These are phyloP conservation scores for Parus major DNA, from an alignment of 2,113 vertebrate genomes.

Conservation along the genomic window DNA sequence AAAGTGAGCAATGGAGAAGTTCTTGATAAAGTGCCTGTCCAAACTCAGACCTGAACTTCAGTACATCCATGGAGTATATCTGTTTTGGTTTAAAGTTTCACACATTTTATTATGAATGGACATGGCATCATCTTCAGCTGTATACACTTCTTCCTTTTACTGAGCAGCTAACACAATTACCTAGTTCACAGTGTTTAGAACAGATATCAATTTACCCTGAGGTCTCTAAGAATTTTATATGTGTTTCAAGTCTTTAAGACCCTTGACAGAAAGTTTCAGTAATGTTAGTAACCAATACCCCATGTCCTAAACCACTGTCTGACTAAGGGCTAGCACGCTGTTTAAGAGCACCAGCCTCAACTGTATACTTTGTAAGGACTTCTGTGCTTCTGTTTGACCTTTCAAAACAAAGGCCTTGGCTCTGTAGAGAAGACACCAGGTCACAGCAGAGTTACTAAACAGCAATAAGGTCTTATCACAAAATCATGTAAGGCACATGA, in stretches of 20 bases:
- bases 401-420: background rate
- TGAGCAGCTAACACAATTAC: background rate
- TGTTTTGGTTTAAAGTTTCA: background rate
- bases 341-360: background rate
- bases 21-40: background rate
- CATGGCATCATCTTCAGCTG: background rate
- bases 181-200: background rate
- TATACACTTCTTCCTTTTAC: background rate
- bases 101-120: background rate
- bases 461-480: background rate
- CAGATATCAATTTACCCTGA: background rate
- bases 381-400: background rate
- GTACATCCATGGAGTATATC: background rate
- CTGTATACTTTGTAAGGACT: background rate
- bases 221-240: background rate
- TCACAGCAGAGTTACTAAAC: background rate
- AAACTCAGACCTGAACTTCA: background rate
- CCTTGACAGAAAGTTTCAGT: background rate
- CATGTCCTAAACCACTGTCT: background rate
- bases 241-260: background rate
- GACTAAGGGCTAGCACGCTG: background rate
- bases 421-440: background rate
- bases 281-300: background rate
- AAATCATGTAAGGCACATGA: background rate
- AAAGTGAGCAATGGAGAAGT: background rate